Base-by-base conservation (phyloP, 1,140 invertebrate genomes). In the Drosophila nebulosa region DNA sequence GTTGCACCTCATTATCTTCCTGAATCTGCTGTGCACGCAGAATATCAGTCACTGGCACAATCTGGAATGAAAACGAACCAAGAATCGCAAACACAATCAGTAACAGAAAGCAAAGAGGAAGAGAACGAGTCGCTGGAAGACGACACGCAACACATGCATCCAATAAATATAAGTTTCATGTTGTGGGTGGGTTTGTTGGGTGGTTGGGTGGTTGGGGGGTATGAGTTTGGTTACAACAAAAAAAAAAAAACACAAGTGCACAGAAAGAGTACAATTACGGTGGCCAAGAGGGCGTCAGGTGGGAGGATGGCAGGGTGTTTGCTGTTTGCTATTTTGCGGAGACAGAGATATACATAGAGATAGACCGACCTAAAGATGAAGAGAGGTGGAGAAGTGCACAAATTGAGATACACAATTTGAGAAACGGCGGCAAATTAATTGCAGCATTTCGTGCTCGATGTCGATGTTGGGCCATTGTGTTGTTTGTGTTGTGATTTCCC, bases 11-110 rank as follows among this genome's bases (percentile, higher is more conserved):
- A 39, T 65, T 69, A 59, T 89, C 86, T 56, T 90, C 90, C 73
- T 90, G 74, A 59, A 86, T 70, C 42, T 85, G 69, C 74, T 91
- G 83, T 18, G 90, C 79, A 63, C 76, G 78, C 77, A 81, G 66
- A 55, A 91, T 91, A 74, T 91, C 90, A 74, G 65, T 74, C 72
- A 89, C 81, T 57, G 90, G 88, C 70, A 91, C 90, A 73, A 90
- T 89, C 90, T 91, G 67, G 4, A 76, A 88, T 4, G 36, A 9
- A 65, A 21, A 9, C 35, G 46, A 60, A 24, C 9, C 9, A 36
- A 66, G 64, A 50, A 42, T 16, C 5, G 18, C 6, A 46, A 46
- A 21, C 39, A 18, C 5, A 46, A 46, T 46, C 39, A 18, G 39
- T 9, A 46, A 0, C 14, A 42, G 10, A 35, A 42, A 42, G 5